A percentile compares a stretch with the other conserved stretches of the same genome.
phyloP scores from a whole-genome alignment of 2,797 vertebrate genomes.

The Coccyzus lansbergi region DNA sequence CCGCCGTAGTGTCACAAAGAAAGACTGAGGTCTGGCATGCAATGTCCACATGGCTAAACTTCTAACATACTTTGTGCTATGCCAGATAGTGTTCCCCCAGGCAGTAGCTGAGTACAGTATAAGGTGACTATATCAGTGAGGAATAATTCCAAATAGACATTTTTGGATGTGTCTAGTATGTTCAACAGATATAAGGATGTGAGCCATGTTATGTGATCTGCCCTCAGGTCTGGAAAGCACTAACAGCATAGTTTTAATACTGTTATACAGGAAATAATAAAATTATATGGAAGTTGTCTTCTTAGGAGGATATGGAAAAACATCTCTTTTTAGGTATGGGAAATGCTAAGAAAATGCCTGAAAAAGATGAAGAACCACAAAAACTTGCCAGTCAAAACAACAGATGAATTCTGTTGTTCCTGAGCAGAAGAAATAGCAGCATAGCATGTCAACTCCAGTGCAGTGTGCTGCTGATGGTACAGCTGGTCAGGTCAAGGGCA shows the following conservation, averaged over 20 bases:
- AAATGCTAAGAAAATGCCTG: neutral
- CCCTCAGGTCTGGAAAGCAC: neutral
- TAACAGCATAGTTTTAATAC: neutral
- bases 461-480: neutral
- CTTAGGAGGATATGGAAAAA: neutral
- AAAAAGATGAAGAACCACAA: neutral
- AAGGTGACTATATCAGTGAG: neutral
- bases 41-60: neutral
- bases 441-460: neutral
- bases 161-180: neutral
- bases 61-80: neutral
- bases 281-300: neutral
- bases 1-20: rapidly evolving
- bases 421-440: neutral
- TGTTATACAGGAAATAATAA: neutral
- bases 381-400: neutral
- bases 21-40: neutral
- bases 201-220: neutral
- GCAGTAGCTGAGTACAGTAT: neutral
- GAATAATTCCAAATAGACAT: neutral
- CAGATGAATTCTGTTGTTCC: neutral
- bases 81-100: neutral
- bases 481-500: neutral
- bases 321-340: neutral
- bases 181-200: neutral